phyloP scores from a whole-genome alignment of 2,113 vertebrate species.

The Pampusana beccarii region DNA sequence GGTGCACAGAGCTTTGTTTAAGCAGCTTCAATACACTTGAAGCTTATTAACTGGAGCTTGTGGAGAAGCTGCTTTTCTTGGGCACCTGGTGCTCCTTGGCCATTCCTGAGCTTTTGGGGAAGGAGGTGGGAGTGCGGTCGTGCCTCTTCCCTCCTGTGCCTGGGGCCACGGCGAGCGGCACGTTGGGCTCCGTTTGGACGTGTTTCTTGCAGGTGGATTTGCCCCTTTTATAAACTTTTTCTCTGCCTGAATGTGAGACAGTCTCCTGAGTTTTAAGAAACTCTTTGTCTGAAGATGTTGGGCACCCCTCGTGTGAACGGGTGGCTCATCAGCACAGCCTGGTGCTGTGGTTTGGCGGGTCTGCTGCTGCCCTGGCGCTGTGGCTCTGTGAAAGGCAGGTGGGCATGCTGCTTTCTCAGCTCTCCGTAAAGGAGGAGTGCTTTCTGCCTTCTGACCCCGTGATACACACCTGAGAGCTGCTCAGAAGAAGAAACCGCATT shows the following conservation, averaged over 20 bases:
- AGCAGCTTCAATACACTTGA: not conserved
- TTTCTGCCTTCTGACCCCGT: not conserved
- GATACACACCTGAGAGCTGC: not conserved
- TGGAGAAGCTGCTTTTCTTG: not conserved
- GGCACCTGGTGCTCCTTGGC: not conserved
- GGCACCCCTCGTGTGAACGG: fast-evolving
- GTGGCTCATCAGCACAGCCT: not conserved
- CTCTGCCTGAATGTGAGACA: not conserved
- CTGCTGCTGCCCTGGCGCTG: not conserved
- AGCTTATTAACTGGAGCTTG: not conserved
- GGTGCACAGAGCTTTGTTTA: not conserved
- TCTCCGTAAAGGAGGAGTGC: too few relatives aligned
- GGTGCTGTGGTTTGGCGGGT: not conserved
- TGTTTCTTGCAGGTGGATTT: not conserved
- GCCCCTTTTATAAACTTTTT: not conserved
- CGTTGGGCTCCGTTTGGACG: fast-evolving
- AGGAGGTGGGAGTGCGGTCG: not conserved
- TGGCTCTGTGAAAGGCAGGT: not conserved
- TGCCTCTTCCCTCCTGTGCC: not conserved
- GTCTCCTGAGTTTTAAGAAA: not conserved
- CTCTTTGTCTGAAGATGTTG: not conserved
- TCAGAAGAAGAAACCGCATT: not conserved
- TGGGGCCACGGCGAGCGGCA: not conserved
- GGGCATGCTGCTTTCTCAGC: not conserved
- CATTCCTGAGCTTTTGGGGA: not conserved